These are phyloP conservation scores for Rynchops niger DNA, from an alignment of 2,113 vertebrate genomes.

Conservation along the genomic window DNA sequence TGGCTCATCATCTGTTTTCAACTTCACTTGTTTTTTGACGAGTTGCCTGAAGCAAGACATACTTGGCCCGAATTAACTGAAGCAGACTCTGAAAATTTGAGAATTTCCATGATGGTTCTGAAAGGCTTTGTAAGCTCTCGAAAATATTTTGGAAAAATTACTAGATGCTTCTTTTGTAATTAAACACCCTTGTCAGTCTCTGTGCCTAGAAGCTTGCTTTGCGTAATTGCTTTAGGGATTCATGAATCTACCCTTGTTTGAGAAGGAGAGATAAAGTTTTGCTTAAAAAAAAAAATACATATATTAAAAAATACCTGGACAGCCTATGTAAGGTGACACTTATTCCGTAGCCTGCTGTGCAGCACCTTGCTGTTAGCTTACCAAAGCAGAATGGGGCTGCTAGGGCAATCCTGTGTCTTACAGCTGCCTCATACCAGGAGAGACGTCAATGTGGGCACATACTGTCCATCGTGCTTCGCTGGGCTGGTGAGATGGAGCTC, in stretches of 20 bases:
- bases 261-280: not conserved
- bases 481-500: not conserved
- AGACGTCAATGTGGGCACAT: rapidly evolving
- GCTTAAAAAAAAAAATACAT: not conserved
- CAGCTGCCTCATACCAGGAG: not conserved
- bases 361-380: not conserved
- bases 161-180: not conserved
- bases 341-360: not conserved
- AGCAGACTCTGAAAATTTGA: conserved; percentile 11
- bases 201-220: not conserved
- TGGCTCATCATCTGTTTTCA: not conserved
- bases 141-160: conserved; percentile 7
- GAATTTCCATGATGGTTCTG: not conserved
- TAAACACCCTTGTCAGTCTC: not conserved
- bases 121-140: conserved; percentile 2
- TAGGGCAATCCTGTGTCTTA: rapidly evolving
- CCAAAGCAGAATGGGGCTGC: not conserved
- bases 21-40: not conserved
- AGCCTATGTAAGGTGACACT: not conserved
- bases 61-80: not conserved
- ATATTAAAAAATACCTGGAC: no score
- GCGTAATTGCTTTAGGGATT: not conserved
- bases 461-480: no score
- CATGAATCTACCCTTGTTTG: not conserved
- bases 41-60: not conserved